Conservation (phyloP, 1,140 invertebrate genomes). For the Archivesica marissinica region DNA sequence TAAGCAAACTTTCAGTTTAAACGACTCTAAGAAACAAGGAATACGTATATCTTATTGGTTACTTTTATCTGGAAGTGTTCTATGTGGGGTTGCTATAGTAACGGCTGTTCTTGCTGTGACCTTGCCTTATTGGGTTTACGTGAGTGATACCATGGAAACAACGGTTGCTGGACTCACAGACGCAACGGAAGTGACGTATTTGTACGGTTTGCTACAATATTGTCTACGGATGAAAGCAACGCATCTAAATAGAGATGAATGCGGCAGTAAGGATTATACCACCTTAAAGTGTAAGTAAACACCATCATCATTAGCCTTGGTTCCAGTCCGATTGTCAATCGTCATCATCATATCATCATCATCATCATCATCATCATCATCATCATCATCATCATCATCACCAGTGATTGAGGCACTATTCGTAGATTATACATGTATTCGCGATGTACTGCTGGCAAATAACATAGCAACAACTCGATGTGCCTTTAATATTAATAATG, state of each 20-base stretch:
- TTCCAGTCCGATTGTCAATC: not conserved
- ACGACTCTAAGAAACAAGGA: not conserved
- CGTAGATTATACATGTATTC: too few relatives aligned
- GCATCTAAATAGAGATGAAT: slow-evolving; percentile 21
- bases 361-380: too few relatives aligned
- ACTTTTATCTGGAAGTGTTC: slow-evolving; percentile 9
- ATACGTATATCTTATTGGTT: not conserved
- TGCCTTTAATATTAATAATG: too few relatives aligned
- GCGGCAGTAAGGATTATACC: not conserved
- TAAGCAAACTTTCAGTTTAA: not conserved
- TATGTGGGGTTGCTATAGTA: not conserved
- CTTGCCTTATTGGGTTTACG: slow-evolving; percentile 23
- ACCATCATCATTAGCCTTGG: not conserved
- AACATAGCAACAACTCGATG: too few relatives aligned
- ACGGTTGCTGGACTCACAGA: slow-evolving; percentile 40
- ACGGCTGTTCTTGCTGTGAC: not conserved
- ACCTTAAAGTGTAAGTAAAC: not conserved
- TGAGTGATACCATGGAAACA: slow-evolving; percentile 23
- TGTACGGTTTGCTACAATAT: slow-evolving; percentile 28
- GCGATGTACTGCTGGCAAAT: too few relatives aligned
- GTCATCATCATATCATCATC: too few relatives aligned
- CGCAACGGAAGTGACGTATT: slow-evolving; percentile 23
- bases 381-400: too few relatives aligned
- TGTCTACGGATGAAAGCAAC: slow-evolving; percentile 35
- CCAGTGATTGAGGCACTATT: too few relatives aligned